These are phyloP conservation scores for Eciton burchellii DNA, from an alignment of 1,140 invertebrate species.

Conservation along the genomic window DNA sequence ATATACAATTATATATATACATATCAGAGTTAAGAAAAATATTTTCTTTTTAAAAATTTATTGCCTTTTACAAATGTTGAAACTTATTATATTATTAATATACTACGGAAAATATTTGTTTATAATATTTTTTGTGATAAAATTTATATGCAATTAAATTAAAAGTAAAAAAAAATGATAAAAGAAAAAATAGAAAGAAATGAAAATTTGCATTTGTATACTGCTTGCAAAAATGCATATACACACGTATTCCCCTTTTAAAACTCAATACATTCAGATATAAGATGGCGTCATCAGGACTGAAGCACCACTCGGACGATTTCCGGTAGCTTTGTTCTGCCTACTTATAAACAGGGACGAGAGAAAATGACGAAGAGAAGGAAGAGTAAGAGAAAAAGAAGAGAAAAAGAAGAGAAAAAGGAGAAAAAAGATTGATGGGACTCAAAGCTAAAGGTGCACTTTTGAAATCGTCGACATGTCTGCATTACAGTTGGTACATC, in stretches of 20 bases:
- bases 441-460: conserved; percentile 64
- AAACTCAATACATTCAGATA: conserved; percentile 45
- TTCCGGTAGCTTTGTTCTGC: conserved; percentile 73
- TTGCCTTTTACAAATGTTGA: no score
- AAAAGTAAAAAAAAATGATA: neutral
- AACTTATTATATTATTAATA: no score
- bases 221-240: conserved; percentile 51
- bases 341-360: conserved; percentile 47
- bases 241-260: conserved; percentile 58
- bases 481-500: no score
- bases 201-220: conserved; percentile 12
- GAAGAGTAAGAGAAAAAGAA: neutral
- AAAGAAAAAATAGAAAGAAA: neutral
- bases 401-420: conserved; percentile 1
- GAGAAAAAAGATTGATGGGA: conserved; percentile 67
- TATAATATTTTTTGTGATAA: neutral
- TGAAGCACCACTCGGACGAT: conserved; percentile 73
- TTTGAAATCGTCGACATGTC: conserved; percentile 62
- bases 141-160: neutral
- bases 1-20: no score
- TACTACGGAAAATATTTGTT: no score
- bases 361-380: conserved; percentile 8
- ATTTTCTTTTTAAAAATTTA: no score
- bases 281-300: conserved; percentile 71
- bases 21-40: no score